Percentiles rank a stretch among this genome's conserved stretches.
Evolutionary conservation across 2,113 vertebrate species (phyloP).

Genomic region (Gobio gobio): DNA sequence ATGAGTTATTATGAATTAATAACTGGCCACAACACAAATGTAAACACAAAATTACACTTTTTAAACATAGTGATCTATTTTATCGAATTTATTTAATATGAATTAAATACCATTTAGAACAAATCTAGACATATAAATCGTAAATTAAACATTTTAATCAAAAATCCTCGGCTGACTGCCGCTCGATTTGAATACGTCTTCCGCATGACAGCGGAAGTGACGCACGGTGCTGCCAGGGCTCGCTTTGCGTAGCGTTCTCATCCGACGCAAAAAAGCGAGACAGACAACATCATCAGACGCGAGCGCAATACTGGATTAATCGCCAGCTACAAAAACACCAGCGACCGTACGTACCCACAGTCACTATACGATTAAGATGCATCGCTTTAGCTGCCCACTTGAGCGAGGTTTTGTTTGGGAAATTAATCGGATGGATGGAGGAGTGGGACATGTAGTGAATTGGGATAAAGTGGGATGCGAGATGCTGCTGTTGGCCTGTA

Average conservation of each 20-base stretch:
- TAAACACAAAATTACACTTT: neutral
- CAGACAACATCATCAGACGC: slow-evolving; percentile 59
- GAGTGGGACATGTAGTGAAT: slow-evolving; percentile 38
- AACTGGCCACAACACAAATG: neutral
- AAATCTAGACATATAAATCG: neutral
- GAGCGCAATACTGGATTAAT: neutral
- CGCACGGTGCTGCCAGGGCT: slow-evolving; percentile 66
- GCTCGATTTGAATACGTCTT: neutral
- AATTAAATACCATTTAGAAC: neutral
- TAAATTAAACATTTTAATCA: neutral
- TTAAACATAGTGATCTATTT: neutral
- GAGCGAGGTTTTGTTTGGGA: neutral
- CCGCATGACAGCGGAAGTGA: slow-evolving; percentile 71
- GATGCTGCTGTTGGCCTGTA: slow-evolving; percentile 47
- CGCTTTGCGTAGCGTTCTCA: slow-evolving; percentile 46
- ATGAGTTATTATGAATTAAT: too few relatives aligned
- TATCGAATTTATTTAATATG: neutral
- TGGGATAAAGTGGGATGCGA: slow-evolving; percentile 49
- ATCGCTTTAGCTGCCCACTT: neutral
- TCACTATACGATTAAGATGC: neutral
- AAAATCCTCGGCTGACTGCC: neutral
- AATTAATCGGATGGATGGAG: slow-evolving; percentile 17
- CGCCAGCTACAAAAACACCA: neutral
- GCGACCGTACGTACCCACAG: slow-evolving; percentile 37
- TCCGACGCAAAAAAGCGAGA: slow-evolving; percentile 58